Evolutionary conservation across 1,140 invertebrate genomes (phyloP).

Genomic region (Drosophila orosa): DNA sequence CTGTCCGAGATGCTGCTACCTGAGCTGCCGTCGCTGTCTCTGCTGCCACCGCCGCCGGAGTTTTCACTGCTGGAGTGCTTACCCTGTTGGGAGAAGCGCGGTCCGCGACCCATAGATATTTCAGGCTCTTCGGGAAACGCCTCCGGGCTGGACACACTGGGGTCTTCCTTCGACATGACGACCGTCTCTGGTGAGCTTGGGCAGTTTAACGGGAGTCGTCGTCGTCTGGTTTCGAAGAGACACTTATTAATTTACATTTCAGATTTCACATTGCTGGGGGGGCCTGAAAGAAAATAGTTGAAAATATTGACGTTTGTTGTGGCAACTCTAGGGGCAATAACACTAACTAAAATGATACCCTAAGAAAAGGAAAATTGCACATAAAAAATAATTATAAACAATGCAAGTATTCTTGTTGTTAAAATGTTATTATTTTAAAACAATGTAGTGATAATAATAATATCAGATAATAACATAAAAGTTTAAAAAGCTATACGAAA

Average conservation of each 20-base stretch:
- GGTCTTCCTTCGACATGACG: constrained; percentile 46
- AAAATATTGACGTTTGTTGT: constrained; percentile 16
- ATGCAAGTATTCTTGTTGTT: no score
- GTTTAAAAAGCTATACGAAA: no score
- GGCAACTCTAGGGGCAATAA: constrained; percentile 19
- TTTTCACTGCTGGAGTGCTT: background rate
- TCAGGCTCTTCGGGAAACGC: background rate
- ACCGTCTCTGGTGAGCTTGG: constrained; percentile 6
- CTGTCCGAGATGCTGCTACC: background rate
- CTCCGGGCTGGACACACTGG: constrained; percentile 1
- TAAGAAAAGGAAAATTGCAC: background rate
- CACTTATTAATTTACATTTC: constrained; percentile 37
- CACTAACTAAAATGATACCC: background rate
- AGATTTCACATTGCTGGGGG: constrained; percentile 31
- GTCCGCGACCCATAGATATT: constrained; percentile 3
- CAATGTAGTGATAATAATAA: no score
- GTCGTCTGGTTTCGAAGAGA: constrained; percentile 16
- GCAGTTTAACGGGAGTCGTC: constrained; percentile 8
- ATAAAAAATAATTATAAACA: background rate
- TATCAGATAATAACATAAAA: no score
- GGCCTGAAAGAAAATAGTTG: background rate
- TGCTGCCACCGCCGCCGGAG: background rate
- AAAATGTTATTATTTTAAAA: no score
- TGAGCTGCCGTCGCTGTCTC: background rate
- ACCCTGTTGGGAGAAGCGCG: background rate